Base-by-base conservation (phyloP, 37 sponge, comb jelly and placozoan species). In the Oscarella lobularis region DNA sequence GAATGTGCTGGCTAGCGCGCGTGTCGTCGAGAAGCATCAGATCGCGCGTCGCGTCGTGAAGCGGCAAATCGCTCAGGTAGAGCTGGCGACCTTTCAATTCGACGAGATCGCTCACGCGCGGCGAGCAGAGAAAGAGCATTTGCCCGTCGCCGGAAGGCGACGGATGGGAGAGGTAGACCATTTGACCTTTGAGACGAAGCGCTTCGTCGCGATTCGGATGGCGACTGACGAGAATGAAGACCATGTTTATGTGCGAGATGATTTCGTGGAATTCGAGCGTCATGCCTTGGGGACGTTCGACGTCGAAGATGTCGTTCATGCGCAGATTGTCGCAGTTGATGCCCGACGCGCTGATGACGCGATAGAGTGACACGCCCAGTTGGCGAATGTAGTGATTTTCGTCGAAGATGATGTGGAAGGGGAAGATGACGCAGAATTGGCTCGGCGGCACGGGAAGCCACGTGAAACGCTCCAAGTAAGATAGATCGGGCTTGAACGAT, bases 31-130 rank as follows among this genome's bases (percentile, higher is more conserved):
- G 85, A 78, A 92, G 85, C n/a, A 92, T 65, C 66, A 92, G 73
- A n/a, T 83, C 87, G 30, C 94, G 73, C 3, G 87, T 93, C 41
- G 94, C 94, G 72, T 93, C 90, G 55, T 96, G 98, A 72, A 92
- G 81, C 2, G 93, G 90, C 41, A 96, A 85, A 77, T 96, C 93
- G 68, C 89, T 84, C 77, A 95, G 83, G 66, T 88, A 89, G 34
- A 91, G 86, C 32, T 78, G 83, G 29, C 81, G 66, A 2, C 79
- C 81, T 39, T 83, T 80, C 41, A 93, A 67, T 39, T 93, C 94
- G 9, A 89, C 73, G 3, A 93, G 76, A 36, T 40, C 39, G 38
- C 78, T 82, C n/a, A 93, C 83, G 1, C 87, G 79, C 9, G 94
- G 94, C 9, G 94, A 93, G 38, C 94, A 89, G 38, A 93, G 83